A percentile compares a stretch with the other conserved stretches of the same genome.
These are phyloP conservation scores for Leptinotarsa defecta DNA, from an alignment of 1,140 invertebrate genomes.

Conservation along the genomic window DNA sequence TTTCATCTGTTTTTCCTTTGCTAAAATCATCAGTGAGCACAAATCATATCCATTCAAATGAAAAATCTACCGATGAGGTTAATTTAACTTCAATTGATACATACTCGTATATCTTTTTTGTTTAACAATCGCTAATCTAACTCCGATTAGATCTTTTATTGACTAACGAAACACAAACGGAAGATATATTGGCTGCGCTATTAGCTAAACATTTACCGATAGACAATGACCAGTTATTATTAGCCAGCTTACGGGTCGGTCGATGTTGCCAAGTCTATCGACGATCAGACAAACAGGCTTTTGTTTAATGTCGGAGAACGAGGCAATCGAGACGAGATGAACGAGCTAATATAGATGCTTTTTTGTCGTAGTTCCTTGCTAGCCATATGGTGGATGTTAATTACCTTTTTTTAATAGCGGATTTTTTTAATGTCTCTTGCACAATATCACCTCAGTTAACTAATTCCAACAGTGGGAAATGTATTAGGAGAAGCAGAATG, in stretches of 20 bases:
- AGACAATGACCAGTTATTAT: conserved; percentile 8
- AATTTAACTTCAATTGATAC: no score
- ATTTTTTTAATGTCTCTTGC: not conserved
- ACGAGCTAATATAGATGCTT: not conserved
- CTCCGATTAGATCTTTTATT: not conserved
- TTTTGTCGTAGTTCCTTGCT: not conserved
- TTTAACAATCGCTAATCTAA: not conserved
- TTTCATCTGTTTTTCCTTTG: no score
- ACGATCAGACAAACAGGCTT: conserved; percentile 4
- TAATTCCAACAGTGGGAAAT: not conserved
- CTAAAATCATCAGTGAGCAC: no score
- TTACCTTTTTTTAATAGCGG: not conserved
- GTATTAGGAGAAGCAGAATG: not conserved
- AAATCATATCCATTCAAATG: no score
- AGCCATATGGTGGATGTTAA: not conserved
- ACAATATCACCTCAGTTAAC: conserved; percentile 2
- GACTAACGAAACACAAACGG: not conserved
- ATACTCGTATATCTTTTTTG: not conserved
- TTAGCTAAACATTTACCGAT: not conserved
- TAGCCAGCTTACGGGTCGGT: not conserved
- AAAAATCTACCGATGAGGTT: no score
- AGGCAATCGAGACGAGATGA: not conserved
- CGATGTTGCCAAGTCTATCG: not conserved
- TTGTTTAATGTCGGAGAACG: not conserved
- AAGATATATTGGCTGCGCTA: not conserved